Conservation (phyloP, 2,888 invertebrate genomes). For the Eudasyphora cyanicolor region DNA sequence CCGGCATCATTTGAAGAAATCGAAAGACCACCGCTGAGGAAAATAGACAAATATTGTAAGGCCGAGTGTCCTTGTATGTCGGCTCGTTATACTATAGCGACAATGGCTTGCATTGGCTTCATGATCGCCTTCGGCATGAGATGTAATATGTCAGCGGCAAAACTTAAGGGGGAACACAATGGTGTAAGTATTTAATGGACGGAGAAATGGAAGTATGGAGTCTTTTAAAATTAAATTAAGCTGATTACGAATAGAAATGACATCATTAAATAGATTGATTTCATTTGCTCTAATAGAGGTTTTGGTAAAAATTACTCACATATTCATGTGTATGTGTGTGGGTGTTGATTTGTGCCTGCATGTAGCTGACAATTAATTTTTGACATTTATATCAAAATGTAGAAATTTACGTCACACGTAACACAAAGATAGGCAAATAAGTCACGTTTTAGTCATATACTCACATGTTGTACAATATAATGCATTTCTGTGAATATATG, state of each 20-base stretch:
- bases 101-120: slow-evolving; percentile 93
- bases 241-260: slow-evolving; percentile 1
- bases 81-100: slow-evolving; percentile 92
- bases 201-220: background rate
- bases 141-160: slow-evolving; percentile 99
- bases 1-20: slow-evolving; percentile 90
- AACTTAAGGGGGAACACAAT: slow-evolving; percentile 87
- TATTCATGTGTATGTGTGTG: slow-evolving; percentile 22
- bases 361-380: slow-evolving; percentile 70
- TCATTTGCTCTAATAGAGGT: slow-evolving; percentile 49
- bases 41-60: slow-evolving; percentile 92
- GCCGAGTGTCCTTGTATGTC: slow-evolving; percentile 92
- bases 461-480: background rate
- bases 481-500: background rate
- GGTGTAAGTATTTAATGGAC: slow-evolving; percentile 80
- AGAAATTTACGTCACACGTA: slow-evolving; percentile 15
- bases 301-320: slow-evolving; percentile 15
- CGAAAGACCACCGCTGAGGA: slow-evolving; percentile 90
- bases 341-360: too few species aligned
- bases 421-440: slow-evolving; percentile 14
- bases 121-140: slow-evolving; percentile 98
- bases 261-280: slow-evolving; percentile 60
- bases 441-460: slow-evolving; percentile 66
- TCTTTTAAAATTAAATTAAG: slow-evolving; percentile 16
- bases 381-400: slow-evolving; percentile 51